A percentile compares a stretch with the other conserved stretches of the same genome.
phyloP scores from a whole-genome alignment of 1,140 invertebrate species.

The Drosophila triauraria region DNA sequence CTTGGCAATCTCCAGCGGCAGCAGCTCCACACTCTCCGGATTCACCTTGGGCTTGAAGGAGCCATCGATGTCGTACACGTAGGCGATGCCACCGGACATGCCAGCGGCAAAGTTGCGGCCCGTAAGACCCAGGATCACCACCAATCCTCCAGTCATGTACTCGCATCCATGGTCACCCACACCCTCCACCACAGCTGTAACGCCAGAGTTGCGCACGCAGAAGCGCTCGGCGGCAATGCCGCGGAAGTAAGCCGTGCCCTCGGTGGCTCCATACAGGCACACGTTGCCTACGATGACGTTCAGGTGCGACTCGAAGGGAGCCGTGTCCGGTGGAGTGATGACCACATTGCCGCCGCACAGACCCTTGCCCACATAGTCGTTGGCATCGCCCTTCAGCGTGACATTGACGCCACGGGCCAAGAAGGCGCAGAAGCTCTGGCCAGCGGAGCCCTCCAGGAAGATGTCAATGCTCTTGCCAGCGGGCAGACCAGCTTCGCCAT shows the following conservation, averaged over 20 bases:
- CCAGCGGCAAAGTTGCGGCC: constrained; percentile 99
- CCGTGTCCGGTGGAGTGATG: constrained; percentile 96
- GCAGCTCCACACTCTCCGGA: constrained; percentile 94
- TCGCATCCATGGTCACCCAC: constrained; percentile 99
- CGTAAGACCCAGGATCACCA: constrained; percentile 96
- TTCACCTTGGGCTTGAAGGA: constrained; percentile 95
- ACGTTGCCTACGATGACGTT: constrained; percentile 99
- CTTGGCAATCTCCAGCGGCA: constrained; percentile 91
- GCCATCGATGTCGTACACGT: constrained; percentile 95
- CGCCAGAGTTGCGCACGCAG: constrained; percentile 98
- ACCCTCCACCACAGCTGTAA: constrained; percentile 95
- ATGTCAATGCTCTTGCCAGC: constrained; percentile 93
- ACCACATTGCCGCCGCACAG: constrained; percentile 98
- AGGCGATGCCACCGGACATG: constrained; percentile 98
- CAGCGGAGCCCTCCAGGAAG: constrained; percentile 96
- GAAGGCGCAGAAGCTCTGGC: constrained; percentile 99
- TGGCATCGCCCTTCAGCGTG: constrained; percentile 97
- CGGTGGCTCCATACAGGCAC: constrained; percentile 98
- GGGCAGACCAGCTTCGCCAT: constrained; percentile 94
- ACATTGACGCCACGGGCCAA: constrained; percentile 95
- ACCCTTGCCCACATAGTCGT: constrained; percentile 98
- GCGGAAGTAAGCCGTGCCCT: constrained; percentile 96
- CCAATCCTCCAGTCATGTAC: constrained; percentile 99
- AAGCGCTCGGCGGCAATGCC: constrained; percentile 99
- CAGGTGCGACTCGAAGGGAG: constrained; percentile 93